Evolutionary conservation across 2,888 invertebrate genomes (phyloP).

Genomic region (Drosophila mimica): DNA sequence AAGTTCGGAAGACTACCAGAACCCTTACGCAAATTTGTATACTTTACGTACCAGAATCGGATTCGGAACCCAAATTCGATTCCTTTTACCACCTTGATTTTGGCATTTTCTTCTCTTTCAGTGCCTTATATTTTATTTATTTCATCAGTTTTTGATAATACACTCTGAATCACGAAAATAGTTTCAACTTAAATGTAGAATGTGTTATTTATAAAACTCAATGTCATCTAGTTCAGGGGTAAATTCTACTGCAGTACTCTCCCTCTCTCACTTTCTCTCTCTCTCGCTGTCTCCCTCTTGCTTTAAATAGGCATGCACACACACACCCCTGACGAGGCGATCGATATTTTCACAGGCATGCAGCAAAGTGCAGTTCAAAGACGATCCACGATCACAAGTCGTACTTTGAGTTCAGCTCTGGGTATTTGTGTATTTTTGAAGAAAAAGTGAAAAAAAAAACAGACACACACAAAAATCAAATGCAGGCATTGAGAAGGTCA

Average conservation of each 20-base stretch:
- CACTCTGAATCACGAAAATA: not conserved
- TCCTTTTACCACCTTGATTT: not conserved
- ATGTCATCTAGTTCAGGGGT: constrained; percentile 3
- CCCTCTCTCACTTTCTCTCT: not conserved
- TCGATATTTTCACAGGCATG: constrained; percentile 76
- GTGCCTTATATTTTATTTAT: not conserved
- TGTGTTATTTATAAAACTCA: constrained; percentile 15
- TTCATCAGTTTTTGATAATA: not conserved
- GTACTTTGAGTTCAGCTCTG: constrained; percentile 21
- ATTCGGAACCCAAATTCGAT: not conserved
- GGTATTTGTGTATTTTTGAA: constrained; percentile 37
- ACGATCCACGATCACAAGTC: constrained; percentile 30
- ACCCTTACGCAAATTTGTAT: not conserved
- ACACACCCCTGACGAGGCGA: constrained; percentile 66
- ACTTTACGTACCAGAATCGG: not conserved
- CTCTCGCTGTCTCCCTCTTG: not conserved
- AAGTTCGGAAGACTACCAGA: not conserved
- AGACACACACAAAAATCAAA: constrained; percentile 11
- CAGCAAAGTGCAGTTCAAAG: constrained; percentile 57
- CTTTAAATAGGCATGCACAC: not conserved
- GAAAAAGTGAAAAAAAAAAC: constrained; percentile 33
- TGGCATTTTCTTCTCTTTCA: not conserved
- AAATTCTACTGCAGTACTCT: not conserved
- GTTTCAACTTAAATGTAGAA: not conserved
- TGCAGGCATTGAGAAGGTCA: constrained; percentile 46